Conservation (phyloP, 2,888 invertebrate species). For the Lissonota sp. region DNA sequence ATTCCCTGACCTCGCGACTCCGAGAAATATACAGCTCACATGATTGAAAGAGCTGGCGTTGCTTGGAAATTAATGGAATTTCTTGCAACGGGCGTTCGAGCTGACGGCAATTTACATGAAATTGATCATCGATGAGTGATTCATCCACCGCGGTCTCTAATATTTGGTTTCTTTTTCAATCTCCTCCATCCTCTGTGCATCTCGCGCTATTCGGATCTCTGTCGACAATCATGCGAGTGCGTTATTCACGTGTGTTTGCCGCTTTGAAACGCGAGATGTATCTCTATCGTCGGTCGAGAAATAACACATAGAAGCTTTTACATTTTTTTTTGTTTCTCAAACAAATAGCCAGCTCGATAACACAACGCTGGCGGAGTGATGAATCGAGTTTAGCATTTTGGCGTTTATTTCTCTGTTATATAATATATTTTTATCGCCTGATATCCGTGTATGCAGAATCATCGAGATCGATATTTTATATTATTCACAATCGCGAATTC, state of each 20-base stretch:
- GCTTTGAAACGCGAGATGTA: constrained; percentile 33
- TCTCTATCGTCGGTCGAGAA: neutral
- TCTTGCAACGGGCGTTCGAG: constrained; percentile 1
- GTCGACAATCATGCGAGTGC: neutral
- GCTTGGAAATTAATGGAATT: neutral
- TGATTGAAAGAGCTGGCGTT: neutral
- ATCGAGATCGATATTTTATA: neutral
- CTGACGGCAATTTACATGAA: constrained; percentile 1
- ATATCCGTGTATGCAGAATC: neutral
- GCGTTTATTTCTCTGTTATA: constrained; percentile 1
- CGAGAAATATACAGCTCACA: neutral
- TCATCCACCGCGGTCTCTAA: constrained; percentile 36
- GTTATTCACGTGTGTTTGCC: constrained; percentile 5
- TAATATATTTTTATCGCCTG: neutral
- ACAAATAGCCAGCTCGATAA: too few relatives aligned
- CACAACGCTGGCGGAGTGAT: too few relatives aligned
- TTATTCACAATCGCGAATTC: constrained; percentile 21
- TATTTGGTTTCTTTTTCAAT: constrained; percentile 41
- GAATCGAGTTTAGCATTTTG: constrained; percentile 15
- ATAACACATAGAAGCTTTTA: neutral
- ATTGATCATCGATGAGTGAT: constrained; percentile 17
- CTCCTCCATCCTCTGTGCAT: neutral
- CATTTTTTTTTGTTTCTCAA: neutral
- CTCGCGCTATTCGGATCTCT: neutral
- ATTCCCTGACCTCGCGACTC: too few relatives aligned